Conservation (phyloP, 2,113 vertebrate genomes). For the Lamprotornis superbus region DNA sequence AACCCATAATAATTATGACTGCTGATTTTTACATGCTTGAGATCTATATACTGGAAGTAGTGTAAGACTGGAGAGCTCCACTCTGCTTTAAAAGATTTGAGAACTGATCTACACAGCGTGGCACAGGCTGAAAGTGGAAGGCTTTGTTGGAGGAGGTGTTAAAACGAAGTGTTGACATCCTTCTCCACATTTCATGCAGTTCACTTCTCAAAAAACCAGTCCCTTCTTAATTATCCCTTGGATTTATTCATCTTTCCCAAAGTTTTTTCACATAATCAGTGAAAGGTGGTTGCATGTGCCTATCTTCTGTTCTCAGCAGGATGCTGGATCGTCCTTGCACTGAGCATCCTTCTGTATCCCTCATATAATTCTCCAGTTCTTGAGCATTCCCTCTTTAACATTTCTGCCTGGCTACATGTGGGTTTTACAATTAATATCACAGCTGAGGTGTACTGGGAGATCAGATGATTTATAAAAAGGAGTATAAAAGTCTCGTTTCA, state of each 20-base stretch:
- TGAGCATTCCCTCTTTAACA: background rate
- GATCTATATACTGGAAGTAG: background rate
- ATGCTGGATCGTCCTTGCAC: background rate
- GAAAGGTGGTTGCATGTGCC: background rate
- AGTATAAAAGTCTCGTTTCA: background rate
- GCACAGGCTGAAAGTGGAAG: background rate
- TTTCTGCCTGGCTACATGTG: background rate
- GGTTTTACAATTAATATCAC: background rate
- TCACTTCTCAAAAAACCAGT: background rate
- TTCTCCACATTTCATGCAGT: background rate
- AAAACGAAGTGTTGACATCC: background rate
- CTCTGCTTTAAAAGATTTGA: background rate
- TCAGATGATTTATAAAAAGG: background rate
- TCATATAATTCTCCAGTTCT: background rate
- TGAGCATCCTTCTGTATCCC: background rate
- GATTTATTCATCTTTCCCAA: background rate
- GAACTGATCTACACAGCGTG: rapidly evolving
- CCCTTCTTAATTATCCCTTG: background rate
- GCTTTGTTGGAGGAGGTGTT: background rate
- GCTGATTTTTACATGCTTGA: background rate
- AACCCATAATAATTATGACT: background rate
- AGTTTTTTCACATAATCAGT: background rate
- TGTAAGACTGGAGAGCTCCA: background rate
- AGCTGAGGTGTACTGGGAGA: background rate
- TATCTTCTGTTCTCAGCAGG: background rate